These are phyloP conservation scores for Paedocypris sp. DNA, from an alignment of 2,113 vertebrate species.

Conservation along the genomic window DNA sequence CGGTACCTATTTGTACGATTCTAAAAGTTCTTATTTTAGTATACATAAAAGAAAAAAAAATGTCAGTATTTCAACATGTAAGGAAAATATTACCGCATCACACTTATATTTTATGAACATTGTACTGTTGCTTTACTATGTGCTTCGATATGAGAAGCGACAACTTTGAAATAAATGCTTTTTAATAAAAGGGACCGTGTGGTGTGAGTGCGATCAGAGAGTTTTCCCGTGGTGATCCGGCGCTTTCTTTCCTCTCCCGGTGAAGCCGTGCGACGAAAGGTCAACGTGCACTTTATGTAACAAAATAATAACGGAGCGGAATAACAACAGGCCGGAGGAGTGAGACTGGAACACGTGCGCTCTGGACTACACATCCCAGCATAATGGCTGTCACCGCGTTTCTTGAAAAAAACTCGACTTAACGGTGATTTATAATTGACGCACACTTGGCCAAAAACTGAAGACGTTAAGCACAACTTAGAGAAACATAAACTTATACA, in stretches of 20 bases:
- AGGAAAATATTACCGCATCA: constrained; percentile 94
- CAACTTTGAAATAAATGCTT: constrained; percentile 94
- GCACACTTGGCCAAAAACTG: too few relatives aligned
- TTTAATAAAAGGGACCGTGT: constrained; percentile 68
- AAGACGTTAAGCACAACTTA: too few relatives aligned
- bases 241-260: constrained; percentile 33
- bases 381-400: too few relatives aligned
- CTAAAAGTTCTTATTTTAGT: constrained; percentile 99
- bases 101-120: constrained; percentile 99
- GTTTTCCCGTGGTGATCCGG: constrained; percentile 25
- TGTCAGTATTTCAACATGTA: constrained; percentile 99
- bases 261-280: constrained; percentile 47
- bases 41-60: constrained; percentile 98
- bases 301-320: constrained; percentile 30
- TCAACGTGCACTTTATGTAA: constrained; percentile 49
- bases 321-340: constrained; percentile 15
- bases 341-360: constrained; percentile 5
- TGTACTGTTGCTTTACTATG: constrained; percentile 99
- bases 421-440: too few relatives aligned
- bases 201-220: too few relatives aligned
- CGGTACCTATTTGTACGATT: constrained; percentile 99
- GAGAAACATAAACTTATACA: too few relatives aligned
- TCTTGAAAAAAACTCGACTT: too few relatives aligned
- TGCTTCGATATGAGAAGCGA: constrained; percentile 96
- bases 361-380: too few relatives aligned